Base-by-base conservation (phyloP, 2,888 invertebrate species). In the Ethmia dodecea region DNA sequence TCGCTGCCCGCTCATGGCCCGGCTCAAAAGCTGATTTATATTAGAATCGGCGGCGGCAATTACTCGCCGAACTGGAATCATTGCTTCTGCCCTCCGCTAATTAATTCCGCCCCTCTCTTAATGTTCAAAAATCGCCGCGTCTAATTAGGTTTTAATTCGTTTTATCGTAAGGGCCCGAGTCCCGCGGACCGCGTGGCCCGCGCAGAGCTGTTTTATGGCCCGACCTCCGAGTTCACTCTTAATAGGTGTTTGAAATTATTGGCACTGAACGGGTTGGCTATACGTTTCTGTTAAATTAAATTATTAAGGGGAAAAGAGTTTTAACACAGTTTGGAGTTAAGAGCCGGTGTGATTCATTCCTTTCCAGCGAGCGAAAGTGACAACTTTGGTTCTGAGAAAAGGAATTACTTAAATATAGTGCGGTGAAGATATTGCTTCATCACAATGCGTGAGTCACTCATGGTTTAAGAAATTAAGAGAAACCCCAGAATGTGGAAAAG, bases 121-220 rank as follows among this genome's bases (percentile, higher is more conserved):
- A 86, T 83, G 83, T 80, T 81, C 83, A 84, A 86, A 86, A 86
- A 86, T 84, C 79, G 69, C 66, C 64, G 72, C 72, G 71, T 76
- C 81, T 83, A 84, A 86, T 86, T 84, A 86, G 81, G 81, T 79
- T 86, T 86, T 84, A 84, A 86, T 86, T 80, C 78, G 80, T 84
- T 81, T 81, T 80, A 86, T 81, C 78, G 11, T 5, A n/a, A n/a
- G 26, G 10, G 11, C 26, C 40, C 43, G 25, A 40, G 40, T 38
- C 35, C 25, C 37, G 37, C 47, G 38, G 40, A 38, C 24, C 24
- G 13, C 31, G 38, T 13, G 18, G 8, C 18, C 18, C 22, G 13
- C 24, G 35, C 39, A 40, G 22, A 22, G 25, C 14, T 26, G 33
- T 35, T 40, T 40, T 35, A 40, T 22, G 11, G 27, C 39, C 31